phyloP scores from a whole-genome alignment of 1,140 invertebrate species.

The Ceratitis capitata region DNA sequence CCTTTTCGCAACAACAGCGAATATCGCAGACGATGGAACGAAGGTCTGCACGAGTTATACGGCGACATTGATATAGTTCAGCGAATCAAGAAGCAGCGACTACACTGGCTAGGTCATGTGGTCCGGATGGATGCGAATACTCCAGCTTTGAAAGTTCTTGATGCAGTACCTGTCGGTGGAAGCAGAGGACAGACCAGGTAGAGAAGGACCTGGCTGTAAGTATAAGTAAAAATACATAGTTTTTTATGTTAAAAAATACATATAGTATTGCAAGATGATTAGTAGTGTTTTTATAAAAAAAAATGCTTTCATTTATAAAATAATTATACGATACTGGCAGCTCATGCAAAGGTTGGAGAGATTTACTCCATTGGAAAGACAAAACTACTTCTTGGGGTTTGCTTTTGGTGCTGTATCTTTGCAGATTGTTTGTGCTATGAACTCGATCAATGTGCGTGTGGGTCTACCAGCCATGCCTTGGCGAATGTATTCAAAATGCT shows the following conservation, averaged over 20 bases:
- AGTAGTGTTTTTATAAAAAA: not conserved
- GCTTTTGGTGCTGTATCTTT: conserved; percentile 61
- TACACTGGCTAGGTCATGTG: too few relatives aligned
- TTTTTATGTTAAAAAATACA: not conserved
- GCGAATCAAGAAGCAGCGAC: too few relatives aligned
- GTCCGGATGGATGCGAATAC: too few relatives aligned
- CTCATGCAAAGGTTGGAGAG: not conserved
- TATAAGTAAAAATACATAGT: not conserved
- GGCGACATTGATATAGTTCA: too few relatives aligned
- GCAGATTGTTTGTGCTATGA: conserved; percentile 68
- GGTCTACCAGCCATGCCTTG: conserved; percentile 82
- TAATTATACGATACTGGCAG: not conserved
- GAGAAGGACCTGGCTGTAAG: not conserved
- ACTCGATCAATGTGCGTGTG: conserved; percentile 82
- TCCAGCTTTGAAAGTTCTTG: too few relatives aligned
- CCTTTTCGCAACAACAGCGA: too few relatives aligned
- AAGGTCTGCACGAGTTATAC: too few relatives aligned
- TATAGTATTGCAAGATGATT: not conserved
- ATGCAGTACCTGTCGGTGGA: too few relatives aligned
- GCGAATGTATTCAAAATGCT: conserved; percentile 67
- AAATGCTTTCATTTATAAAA: not conserved
- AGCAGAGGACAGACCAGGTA: too few relatives aligned
- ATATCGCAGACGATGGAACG: too few relatives aligned
- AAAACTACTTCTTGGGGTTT: conserved; percentile 45
- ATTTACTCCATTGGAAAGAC: not conserved